Percentiles rank a stretch among this genome's conserved stretches.
Evolutionary conservation across 2,888 invertebrate genomes (phyloP).

Genomic region (Tenthredo scrophulariae): DNA sequence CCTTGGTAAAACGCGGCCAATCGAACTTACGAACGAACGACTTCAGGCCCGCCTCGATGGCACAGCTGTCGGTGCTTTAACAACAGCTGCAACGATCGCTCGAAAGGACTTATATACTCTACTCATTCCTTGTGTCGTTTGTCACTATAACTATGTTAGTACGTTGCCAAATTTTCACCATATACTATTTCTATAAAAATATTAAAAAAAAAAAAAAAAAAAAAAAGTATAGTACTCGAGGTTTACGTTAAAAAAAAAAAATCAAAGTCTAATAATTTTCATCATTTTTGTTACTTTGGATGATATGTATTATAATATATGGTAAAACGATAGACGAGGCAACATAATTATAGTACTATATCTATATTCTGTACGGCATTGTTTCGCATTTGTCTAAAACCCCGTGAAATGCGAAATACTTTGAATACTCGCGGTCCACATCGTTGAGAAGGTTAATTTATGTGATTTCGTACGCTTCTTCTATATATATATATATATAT

Average conservation of each 20-base stretch:
- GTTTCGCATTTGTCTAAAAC: slow-evolving; percentile 50
- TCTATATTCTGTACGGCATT: background rate
- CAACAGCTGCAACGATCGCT: slow-evolving; percentile 72
- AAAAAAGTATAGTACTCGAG: no score
- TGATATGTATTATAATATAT: background rate
- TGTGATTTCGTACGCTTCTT: slow-evolving; percentile 42
- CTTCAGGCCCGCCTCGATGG: slow-evolving; percentile 69
- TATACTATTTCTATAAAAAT: background rate
- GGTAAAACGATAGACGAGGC: background rate
- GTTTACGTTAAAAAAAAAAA: background rate
- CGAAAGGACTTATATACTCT: slow-evolving; percentile 46
- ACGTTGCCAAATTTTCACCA: background rate
- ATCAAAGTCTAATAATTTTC: background rate
- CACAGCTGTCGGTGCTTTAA: slow-evolving; percentile 73
- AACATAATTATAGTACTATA: background rate
- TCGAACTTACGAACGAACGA: slow-evolving; percentile 52
- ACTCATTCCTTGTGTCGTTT: slow-evolving; percentile 31
- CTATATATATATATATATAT: slow-evolving; percentile 1
- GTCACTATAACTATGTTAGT: background rate
- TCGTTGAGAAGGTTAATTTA: slow-evolving; percentile 43
- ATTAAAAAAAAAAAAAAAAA: background rate
- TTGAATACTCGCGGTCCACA: slow-evolving; percentile 46
- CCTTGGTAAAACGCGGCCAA: slow-evolving; percentile 50
- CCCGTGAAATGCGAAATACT: slow-evolving; percentile 39
- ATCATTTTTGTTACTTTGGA: background rate